Percentiles rank a stretch among this genome's conserved stretches.
phyloP scores from a whole-genome alignment of 2,113 vertebrate species.

The Vireo altiloquus region DNA sequence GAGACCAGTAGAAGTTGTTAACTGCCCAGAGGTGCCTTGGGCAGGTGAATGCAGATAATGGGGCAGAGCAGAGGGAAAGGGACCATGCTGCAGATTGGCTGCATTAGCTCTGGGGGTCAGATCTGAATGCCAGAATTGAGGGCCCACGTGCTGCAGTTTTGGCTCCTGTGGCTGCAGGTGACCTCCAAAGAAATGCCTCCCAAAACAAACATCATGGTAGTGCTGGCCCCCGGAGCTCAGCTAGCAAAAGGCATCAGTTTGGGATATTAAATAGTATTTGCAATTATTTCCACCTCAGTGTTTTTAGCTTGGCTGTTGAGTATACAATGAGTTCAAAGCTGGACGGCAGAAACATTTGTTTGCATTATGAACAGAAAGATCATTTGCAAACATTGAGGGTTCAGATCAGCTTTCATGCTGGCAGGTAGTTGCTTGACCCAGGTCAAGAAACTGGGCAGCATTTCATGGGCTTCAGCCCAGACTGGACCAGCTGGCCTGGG shows the following conservation, averaged over 20 bases:
- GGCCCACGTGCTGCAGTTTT: background rate
- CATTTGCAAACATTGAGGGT: background rate
- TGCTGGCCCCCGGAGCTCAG: background rate
- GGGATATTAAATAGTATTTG: background rate
- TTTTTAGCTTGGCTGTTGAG: background rate
- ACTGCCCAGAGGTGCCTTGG: background rate
- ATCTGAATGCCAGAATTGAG: background rate
- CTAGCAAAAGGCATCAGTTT: background rate
- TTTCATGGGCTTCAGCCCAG: background rate
- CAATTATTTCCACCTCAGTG: background rate
- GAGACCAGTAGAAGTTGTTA: background rate
- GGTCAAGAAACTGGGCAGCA: background rate
- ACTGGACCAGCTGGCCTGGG: background rate
- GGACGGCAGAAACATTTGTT: background rate
- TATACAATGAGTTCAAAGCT: background rate
- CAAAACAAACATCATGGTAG: background rate
- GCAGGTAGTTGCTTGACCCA: background rate
- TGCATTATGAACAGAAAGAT: background rate
- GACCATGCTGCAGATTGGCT: fast-evolving
- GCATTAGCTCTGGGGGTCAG: background rate
- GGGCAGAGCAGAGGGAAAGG: background rate
- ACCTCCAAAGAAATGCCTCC: background rate
- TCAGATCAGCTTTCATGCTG: background rate
- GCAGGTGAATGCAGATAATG: fast-evolving
- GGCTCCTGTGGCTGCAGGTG: background rate